A percentile compares a stretch with the other conserved stretches of the same genome.
Evolutionary conservation across 1,140 invertebrate genomes (phyloP).

Genomic region (Halesus radiatus): DNA sequence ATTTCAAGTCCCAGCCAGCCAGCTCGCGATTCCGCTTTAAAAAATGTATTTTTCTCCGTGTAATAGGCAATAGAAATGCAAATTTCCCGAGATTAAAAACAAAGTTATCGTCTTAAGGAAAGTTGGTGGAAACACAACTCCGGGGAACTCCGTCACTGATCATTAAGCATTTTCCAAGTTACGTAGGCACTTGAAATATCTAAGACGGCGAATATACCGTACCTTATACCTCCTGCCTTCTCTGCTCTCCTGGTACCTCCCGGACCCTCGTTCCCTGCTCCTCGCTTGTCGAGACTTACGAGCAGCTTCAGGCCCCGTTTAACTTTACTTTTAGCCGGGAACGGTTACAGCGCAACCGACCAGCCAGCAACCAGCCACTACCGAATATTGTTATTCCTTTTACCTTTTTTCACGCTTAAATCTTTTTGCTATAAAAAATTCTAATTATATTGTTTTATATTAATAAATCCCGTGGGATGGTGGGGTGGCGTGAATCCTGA

Average conservation of each 20-base stretch:
- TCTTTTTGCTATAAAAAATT: no score
- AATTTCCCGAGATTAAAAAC: conserved; percentile 52
- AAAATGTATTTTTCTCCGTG: conserved; percentile 38
- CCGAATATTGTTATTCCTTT: neutral
- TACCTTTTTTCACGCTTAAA: no score
- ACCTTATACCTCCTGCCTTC: neutral
- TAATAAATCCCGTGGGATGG: no score
- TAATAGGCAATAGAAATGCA: conserved; percentile 52
- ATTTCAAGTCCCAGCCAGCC: conserved; percentile 29
- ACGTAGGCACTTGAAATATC: conserved; percentile 31
- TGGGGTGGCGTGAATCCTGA: no score
- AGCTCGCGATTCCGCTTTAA: conserved; percentile 15
- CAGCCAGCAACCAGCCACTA: neutral
- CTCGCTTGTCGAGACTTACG: conserved; percentile 5
- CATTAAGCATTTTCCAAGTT: conserved; percentile 52
- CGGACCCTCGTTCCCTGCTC: neutral
- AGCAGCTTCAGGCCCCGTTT: conserved; percentile 20
- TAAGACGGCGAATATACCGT: neutral
- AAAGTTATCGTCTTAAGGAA: conserved; percentile 45
- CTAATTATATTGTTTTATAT: no score
- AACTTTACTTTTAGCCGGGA: conserved; percentile 20
- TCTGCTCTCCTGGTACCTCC: neutral
- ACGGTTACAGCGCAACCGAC: neutral
- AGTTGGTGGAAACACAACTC: conserved; percentile 30
- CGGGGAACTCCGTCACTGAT: conserved; percentile 46